Percentiles rank a stretch among this genome's conserved stretches.
Evolutionary conservation across 1,140 invertebrate genomes (phyloP).

Genomic region (Cyclargus thomasi): DNA sequence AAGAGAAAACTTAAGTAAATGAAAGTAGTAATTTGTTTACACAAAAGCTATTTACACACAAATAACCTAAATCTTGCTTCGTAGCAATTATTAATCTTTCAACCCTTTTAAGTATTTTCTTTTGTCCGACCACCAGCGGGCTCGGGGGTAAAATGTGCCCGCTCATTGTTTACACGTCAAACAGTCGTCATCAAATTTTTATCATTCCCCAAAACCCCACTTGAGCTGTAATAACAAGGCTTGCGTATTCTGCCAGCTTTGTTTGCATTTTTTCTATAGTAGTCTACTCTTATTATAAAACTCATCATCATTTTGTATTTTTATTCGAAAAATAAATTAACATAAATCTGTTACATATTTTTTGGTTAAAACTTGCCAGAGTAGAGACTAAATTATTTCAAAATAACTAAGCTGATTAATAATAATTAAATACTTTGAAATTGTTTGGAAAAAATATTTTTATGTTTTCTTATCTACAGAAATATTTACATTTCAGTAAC

Average conservation of each 20-base stretch:
- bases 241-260: background rate
- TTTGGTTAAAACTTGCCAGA: too few relatives aligned
- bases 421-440: too few relatives aligned
- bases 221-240: constrained; percentile 9
- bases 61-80: background rate
- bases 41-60: background rate
- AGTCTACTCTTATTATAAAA: background rate
- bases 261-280: background rate
- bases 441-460: too few relatives aligned
- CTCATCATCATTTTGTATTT: background rate
- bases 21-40: background rate
- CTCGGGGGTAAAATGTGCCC: constrained; percentile 34
- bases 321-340: background rate
- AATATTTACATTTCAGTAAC: too few relatives aligned
- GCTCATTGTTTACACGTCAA: constrained; percentile 45
- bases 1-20: background rate
- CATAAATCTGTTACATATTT: background rate
- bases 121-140: constrained; percentile 31
- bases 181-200: constrained; percentile 39
- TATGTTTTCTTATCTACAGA: too few relatives aligned
- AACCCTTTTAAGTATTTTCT: constrained; percentile 15
- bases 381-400: too few relatives aligned
- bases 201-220: constrained; percentile 6
- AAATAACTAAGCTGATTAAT: too few relatives aligned
- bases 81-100: constrained; percentile 8